Evolutionary conservation across 2,888 invertebrate genomes (phyloP), one percentile per base, ranked within the genome.

Genomic region (Podotricha telesiphe): DNA sequence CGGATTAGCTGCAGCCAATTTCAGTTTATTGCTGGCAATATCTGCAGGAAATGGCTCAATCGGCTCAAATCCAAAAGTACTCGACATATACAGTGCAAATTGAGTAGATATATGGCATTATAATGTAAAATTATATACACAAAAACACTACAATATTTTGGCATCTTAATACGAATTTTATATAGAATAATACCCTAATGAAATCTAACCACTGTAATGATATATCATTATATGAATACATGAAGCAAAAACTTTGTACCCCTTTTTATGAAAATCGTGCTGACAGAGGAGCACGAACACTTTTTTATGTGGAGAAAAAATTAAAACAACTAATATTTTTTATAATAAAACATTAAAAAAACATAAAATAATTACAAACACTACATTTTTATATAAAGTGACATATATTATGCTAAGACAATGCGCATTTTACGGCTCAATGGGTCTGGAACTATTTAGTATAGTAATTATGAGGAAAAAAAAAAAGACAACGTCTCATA

Each of bases 1-100:
- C 72, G 73, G 74, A 75, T 75, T 76, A 75, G 70, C 64, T 70
- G 71, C 75, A 73, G 73, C 74, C 80, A 78, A 80, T 81, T 79
- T 79, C 79, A 78, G 77, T 74, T 74, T 77, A 79, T 77, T 76
- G 76, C 75, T 73, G 70, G 66, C 67, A 74, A 65, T 68, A 70
- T 76, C 68, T 65, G 69, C 71, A 73, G 71, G 74, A 75, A 74
- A 74, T 74, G 68, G 71, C 67, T 65, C 66, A 56, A 61, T 58
- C 55, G 34, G 34, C 34, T 11, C 62, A 68, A 69, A 65, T 64
- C 56, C 13, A 59, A 68, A 62, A 62, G 22, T 45, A 22, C 45
- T 28, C 17, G n/a, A 59, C 5, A 11, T 17, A 42, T 42, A 42
- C 42, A 13, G 4, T 42, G 7, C 10, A 37, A 1, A 37, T 37